Evolutionary conservation across 2,888 invertebrate genomes (phyloP).

Genomic region (Itoplectis maculator): DNA sequence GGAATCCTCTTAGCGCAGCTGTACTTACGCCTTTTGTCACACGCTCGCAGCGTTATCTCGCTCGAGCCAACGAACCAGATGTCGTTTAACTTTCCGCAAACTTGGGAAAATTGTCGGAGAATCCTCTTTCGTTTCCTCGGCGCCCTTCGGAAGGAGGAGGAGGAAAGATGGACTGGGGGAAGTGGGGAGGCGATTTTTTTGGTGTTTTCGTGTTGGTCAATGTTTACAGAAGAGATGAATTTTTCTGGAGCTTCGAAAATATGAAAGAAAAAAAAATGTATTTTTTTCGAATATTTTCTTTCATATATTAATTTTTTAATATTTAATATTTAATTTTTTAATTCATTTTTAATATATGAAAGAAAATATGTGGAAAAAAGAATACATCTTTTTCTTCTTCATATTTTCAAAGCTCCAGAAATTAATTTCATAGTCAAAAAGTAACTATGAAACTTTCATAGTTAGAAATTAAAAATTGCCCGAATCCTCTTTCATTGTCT

Average conservation of each 20-base stretch:
- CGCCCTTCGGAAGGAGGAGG: background rate
- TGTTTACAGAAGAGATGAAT: slow-evolving; percentile 1
- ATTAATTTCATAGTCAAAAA: no score
- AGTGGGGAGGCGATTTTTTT: no score
- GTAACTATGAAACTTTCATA: no score
- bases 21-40: slow-evolving; percentile 63
- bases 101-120: slow-evolving; percentile 42
- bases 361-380: no score
- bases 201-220: background rate
- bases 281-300: no score
- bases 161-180: no score
- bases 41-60: slow-evolving; percentile 64
- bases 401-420: no score
- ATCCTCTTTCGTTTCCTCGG: slow-evolving; percentile 30
- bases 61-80: slow-evolving; percentile 64
- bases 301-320: no score
- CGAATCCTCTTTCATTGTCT: slow-evolving; percentile 2
- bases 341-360: no score
- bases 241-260: background rate
- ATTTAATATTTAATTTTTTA: no score
- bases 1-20: slow-evolving; percentile 70
- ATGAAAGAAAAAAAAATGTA: background rate
- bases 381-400: no score
- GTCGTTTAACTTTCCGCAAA: slow-evolving; percentile 60
- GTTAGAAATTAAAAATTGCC: background rate